Conservation (phyloP, 2,113 vertebrate genomes). For the Xiphorhynchus elegans region DNA sequence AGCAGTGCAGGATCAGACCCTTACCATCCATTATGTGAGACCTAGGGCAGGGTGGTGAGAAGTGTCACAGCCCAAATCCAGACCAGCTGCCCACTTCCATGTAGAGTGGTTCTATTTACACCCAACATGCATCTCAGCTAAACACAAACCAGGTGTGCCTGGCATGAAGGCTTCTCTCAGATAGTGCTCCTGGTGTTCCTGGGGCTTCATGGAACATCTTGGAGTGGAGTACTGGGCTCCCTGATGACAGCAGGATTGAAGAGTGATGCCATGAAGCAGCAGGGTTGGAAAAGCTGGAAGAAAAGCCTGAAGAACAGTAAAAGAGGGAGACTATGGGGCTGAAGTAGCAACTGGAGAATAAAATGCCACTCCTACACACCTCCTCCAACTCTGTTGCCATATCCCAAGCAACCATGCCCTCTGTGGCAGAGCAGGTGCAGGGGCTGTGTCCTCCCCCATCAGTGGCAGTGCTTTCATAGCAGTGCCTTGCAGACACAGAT, state of each 20-base stretch:
- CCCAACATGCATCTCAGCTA: fast-evolving
- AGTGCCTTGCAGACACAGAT: not conserved
- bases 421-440: fast-evolving
- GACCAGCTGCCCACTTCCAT: not conserved
- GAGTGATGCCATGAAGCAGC: not conserved
- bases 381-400: not conserved
- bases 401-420: not conserved
- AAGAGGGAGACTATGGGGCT: not conserved
- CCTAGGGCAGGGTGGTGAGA: not conserved
- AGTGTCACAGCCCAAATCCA: not conserved
- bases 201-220: not conserved
- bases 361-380: not conserved
- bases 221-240: not conserved
- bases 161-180: no score
- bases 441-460: fast-evolving
- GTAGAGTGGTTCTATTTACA: not conserved
- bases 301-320: not conserved
- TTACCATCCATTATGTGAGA: not conserved
- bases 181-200: not conserved
- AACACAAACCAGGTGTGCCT: not conserved
- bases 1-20: not conserved
- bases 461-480: not conserved
- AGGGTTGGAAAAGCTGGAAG: not conserved
- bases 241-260: not conserved
- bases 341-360: not conserved